Evolutionary conservation across 2,113 vertebrate genomes (phyloP), one percentile per base, ranked within the genome.

Genomic region (Corythoichthys haematopterus): DNA sequence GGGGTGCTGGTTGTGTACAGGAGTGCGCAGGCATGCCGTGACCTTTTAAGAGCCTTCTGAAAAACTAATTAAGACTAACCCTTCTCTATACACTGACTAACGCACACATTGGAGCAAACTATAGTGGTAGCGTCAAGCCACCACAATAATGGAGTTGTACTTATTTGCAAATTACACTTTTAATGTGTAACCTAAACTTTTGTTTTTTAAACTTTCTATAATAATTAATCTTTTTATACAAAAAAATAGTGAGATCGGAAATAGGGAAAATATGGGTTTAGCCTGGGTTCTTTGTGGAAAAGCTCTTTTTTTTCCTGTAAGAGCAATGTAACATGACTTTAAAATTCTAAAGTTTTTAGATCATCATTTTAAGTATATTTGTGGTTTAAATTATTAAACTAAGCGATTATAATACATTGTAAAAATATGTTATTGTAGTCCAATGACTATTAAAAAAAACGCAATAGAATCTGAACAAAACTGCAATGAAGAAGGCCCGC

Each of bases 1-100:
- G 46, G 40, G 70, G 82, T n/a, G 72, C 74, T 48, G 66, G 48
- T 35, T 38, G 53, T 50, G 77, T 61, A 45, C 1, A 69, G 82
- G 77, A 77, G 65, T 68, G 73, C 70, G 68, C 76, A 79, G 80
- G 74, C 80, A 76, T 82, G 88, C 77, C 80, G 63, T 85, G 84
- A 90, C 89, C 88, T 90, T 89, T 89, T 85, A 88, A 89, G 85
- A 88, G 73, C 77, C 80, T 88, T 79, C 83, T 86, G 84, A 90
- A 90, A 91, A 88, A 82, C 85, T 90, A 88, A 90, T 90, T 87
- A 90, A 84, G 81, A 74, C 77, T 81, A 74, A 69, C 80, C 79
- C 80, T 80, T 70, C 76, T 75, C 70, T 76, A 63, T 51, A 47
- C 71, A 72, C 65, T 28, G 47, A 46, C 68, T 52, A 62, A 46